phyloP scores from a whole-genome alignment of 2,888 invertebrate species.

The Macrosiphum euphorbiae region DNA sequence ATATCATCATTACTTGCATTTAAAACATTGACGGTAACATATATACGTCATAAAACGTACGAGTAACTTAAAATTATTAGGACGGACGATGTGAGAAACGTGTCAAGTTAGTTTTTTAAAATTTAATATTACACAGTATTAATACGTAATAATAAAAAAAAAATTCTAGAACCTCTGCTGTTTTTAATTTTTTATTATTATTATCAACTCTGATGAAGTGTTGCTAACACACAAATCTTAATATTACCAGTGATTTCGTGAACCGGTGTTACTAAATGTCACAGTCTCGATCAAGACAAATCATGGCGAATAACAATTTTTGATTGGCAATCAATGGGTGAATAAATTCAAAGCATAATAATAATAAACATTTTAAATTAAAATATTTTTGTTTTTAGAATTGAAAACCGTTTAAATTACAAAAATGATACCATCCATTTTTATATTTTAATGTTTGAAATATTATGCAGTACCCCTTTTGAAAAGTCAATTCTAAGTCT shows the following conservation, averaged over 20 bases:
- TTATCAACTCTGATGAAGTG: neutral
- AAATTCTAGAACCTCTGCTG: no score
- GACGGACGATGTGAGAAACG: no score
- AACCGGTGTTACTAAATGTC: neutral
- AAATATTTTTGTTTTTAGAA: neutral
- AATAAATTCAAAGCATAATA: neutral
- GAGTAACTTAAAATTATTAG: no score
- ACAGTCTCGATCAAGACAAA: neutral
- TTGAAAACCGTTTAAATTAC: neutral
- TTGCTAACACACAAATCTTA: neutral
- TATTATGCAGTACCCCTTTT: neutral
- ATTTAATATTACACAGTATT: no score
- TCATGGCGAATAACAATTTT: neutral
- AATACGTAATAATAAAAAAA: no score
- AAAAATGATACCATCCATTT: neutral
- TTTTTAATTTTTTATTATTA: neutral
- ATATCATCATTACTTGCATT: no score
- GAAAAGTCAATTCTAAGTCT: neutral
- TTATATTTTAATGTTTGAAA: neutral
- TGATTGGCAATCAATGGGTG: neutral
- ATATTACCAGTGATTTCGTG: neutral
- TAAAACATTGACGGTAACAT: no score
- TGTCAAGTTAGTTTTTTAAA: no score
- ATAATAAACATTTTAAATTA: neutral
- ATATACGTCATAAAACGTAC: no score